Conservation (phyloP, 2,797 vertebrate species). For the Acanthis flammea region DNA sequence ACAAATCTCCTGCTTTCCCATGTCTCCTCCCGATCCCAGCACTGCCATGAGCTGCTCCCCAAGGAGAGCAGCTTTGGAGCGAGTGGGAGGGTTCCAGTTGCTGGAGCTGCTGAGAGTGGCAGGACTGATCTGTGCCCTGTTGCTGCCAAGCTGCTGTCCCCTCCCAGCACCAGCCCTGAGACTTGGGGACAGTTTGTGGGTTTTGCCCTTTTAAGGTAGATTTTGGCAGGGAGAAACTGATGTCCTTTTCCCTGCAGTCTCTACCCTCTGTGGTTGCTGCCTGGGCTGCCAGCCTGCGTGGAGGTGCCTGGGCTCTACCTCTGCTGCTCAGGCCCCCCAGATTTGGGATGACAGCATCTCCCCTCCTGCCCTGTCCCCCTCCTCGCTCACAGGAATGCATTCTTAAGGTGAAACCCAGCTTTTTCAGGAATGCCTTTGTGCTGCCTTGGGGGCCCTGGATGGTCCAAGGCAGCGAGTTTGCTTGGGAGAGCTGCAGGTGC, state of each 20-base stretch:
- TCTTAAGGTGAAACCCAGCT: neutral
- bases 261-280: neutral
- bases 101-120: neutral
- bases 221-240: slow-evolving; percentile 18
- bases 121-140: neutral
- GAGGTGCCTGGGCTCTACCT: neutral
- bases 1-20: slow-evolving; percentile 23
- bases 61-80: neutral
- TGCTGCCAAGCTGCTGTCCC: neutral
- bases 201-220: slow-evolving; percentile 67
- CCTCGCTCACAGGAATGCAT: accelerated
- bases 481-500: neutral
- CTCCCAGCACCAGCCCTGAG: neutral
- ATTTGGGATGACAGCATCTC: neutral
- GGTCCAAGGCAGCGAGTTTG: neutral
- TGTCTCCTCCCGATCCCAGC: slow-evolving; percentile 10
- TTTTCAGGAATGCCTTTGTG: neutral
- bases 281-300: neutral
- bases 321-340: neutral
- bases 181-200: neutral
- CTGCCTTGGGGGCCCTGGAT: neutral
- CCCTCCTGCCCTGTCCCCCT: neutral
- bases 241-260: neutral
- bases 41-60: neutral
- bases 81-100: neutral